A percentile compares a stretch with the other conserved stretches of the same genome.
Conservation (phyloP, 1,140 invertebrate genomes). For the Drosophila biarmipes region DNA sequence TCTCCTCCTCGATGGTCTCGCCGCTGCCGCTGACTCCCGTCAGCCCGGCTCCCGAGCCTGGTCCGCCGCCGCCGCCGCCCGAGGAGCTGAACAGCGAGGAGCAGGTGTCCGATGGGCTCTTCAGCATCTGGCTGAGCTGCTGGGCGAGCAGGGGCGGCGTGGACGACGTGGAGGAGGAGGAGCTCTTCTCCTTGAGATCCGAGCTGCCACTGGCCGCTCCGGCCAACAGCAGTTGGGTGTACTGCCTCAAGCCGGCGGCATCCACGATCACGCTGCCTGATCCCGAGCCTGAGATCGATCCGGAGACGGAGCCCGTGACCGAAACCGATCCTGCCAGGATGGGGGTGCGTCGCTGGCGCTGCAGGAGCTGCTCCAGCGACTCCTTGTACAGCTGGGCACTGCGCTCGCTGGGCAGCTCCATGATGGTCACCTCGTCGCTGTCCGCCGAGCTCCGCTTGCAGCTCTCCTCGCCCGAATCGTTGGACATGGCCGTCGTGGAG, state of each 20-base stretch:
- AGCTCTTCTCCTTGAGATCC: constrained; percentile 82
- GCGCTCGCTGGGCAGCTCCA: constrained; percentile 64
- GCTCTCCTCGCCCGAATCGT: constrained; percentile 37
- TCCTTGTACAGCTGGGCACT: constrained; percentile 77
- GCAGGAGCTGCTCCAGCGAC: constrained; percentile 77
- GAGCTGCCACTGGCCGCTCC: constrained; percentile 62
- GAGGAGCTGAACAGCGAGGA: constrained; percentile 74
- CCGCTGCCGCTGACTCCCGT: not conserved
- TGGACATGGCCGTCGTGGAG: constrained; percentile 41
- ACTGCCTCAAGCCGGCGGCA: constrained; percentile 64
- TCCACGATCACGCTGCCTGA: constrained; percentile 57
- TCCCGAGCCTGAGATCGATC: not conserved
- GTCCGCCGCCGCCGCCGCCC: not conserved
- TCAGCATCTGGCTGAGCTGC: constrained; percentile 75
- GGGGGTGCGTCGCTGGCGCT: constrained; percentile 37
- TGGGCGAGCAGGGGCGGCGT: constrained; percentile 78
- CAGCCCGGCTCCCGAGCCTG: not conserved
- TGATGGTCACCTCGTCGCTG: constrained; percentile 71
- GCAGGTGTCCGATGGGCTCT: constrained; percentile 80
- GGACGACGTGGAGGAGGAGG: constrained; percentile 83
- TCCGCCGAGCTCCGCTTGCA: constrained; percentile 49
- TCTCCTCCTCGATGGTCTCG: constrained; percentile 84
- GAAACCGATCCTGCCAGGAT: constrained; percentile 2
- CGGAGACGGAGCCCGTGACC: not conserved
- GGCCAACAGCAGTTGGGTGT: constrained; percentile 69